A percentile compares a stretch with the other conserved stretches of the same genome.
phyloP scores from a whole-genome alignment of 2,797 vertebrate genomes.

The Knipowitschia caucasica region DNA sequence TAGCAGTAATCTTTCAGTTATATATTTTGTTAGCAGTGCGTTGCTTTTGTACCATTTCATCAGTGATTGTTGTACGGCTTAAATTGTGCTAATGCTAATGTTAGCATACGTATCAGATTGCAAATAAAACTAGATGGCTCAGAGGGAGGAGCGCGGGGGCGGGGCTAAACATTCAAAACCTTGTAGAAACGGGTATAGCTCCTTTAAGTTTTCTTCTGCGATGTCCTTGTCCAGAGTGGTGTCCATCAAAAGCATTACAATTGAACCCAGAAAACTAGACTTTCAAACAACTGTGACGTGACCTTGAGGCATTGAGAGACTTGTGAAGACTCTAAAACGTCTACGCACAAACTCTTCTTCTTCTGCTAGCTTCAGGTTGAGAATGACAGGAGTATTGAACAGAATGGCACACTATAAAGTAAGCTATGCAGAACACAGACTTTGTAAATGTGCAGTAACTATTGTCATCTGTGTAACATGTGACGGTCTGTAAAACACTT shows the following conservation, averaged over 20 bases:
- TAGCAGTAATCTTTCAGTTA: too few species aligned
- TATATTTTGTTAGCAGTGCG: too few species aligned
- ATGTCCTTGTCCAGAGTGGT: constrained; percentile 51
- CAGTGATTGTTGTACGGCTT: too few species aligned
- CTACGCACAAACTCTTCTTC: constrained; percentile 46
- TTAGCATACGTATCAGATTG: too few species aligned
- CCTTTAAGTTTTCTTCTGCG: constrained; percentile 63
- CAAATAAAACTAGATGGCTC: too few species aligned
- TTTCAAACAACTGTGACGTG: constrained; percentile 58
- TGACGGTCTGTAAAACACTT: constrained; percentile 47
- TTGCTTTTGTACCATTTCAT: too few species aligned
- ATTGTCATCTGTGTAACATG: constrained; percentile 49
- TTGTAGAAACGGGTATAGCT: too few species aligned
- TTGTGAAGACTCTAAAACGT: constrained; percentile 45
- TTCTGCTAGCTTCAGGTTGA: constrained; percentile 57
- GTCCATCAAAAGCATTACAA: constrained; percentile 19
- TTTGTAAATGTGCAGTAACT: constrained; percentile 54
- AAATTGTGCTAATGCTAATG: too few species aligned
- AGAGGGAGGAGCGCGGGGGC: too few species aligned
- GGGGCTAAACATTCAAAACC: too few species aligned
- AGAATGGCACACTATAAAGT: constrained; percentile 60
- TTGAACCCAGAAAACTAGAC: constrained; percentile 27
- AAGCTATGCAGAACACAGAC: constrained; percentile 55
- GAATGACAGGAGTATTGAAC: constrained; percentile 45
- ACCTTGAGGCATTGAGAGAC: constrained; percentile 62